A percentile compares a stretch with the other conserved stretches of the same genome.
Evolutionary conservation across 2,888 invertebrate species (phyloP).

Genomic region (Hirtodrosophila trivittata): DNA sequence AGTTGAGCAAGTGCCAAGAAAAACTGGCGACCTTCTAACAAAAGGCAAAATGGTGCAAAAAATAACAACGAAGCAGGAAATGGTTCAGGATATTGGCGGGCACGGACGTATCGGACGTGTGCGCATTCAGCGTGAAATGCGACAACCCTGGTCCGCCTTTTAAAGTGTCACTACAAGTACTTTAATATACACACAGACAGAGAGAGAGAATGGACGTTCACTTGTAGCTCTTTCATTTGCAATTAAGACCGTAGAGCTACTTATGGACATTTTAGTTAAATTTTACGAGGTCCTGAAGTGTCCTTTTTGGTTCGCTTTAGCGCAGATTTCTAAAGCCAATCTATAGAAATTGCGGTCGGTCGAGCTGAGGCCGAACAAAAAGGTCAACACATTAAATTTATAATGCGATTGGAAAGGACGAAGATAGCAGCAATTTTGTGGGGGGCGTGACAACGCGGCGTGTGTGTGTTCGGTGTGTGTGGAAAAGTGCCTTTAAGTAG

Average conservation of each 20-base stretch:
- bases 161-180: constrained; percentile 38
- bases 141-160: constrained; percentile 41
- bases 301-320: constrained; percentile 36
- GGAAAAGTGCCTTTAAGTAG: constrained; percentile 66
- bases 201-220: constrained; percentile 21
- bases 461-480: constrained; percentile 9
- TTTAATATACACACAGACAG: constrained; percentile 37
- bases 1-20: constrained; percentile 61
- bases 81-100: constrained; percentile 68
- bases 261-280: constrained; percentile 77
- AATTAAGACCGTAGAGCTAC: constrained; percentile 45
- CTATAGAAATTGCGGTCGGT: constrained; percentile 77
- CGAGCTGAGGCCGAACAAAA: constrained; percentile 54
- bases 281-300: constrained; percentile 62
- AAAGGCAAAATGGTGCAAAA: constrained; percentile 27
- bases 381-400: constrained; percentile 77
- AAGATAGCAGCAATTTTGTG: constrained; percentile 10
- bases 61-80: constrained; percentile 55
- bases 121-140: constrained; percentile 66
- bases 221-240: constrained; percentile 54
- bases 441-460: constrained; percentile 11
- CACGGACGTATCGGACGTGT: constrained; percentile 30
- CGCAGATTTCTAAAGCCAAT: constrained; percentile 64
- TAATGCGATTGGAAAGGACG: constrained; percentile 73
- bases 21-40: constrained; percentile 59